phyloP scores from a whole-genome alignment of 2,797 vertebrate species.

The Schizopygopsis pylzovi region DNA sequence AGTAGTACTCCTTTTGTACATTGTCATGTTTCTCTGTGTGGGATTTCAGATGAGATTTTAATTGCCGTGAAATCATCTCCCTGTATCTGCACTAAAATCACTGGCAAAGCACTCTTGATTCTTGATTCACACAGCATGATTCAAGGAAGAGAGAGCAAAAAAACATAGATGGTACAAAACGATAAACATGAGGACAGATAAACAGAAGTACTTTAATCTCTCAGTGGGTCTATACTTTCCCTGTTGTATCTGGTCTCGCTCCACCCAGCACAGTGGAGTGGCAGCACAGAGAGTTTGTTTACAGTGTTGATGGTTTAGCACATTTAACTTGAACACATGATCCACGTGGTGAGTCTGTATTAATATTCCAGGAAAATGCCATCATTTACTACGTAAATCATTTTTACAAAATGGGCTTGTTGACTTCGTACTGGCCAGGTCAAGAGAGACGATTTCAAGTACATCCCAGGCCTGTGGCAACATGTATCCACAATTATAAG shows the following conservation, averaged over 20 bases:
- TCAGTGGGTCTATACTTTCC: neutral
- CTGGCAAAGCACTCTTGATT: neutral
- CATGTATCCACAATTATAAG: neutral
- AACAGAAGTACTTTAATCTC: slow-evolving; percentile 36
- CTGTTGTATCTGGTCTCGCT: slow-evolving; percentile 19
- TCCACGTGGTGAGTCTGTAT: neutral
- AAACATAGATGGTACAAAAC: slow-evolving; percentile 60
- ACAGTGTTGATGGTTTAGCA: slow-evolving; percentile 3
- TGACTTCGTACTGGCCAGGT: neutral
- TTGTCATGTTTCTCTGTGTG: slow-evolving; percentile 28
- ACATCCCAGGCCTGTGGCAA: neutral
- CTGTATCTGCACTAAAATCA: slow-evolving; percentile 44
- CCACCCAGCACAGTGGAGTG: neutral
- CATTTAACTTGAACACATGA: neutral
- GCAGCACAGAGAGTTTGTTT: slow-evolving; percentile 23
- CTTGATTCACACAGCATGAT: slow-evolving; percentile 31
- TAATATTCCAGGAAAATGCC: neutral
- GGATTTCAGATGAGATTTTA: slow-evolving; percentile 50
- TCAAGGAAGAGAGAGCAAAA: slow-evolving; percentile 49
- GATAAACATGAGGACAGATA: slow-evolving; percentile 59
- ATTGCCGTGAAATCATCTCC: slow-evolving; percentile 22
- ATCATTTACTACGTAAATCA: neutral
- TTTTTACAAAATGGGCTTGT: neutral
- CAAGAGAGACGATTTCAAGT: neutral
- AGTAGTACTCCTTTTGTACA: slow-evolving; percentile 53